A percentile compares a stretch with the other conserved stretches of the same genome.
These are phyloP conservation scores for Montipora efflorescens DNA, from an alignment of 64 coral and sea anemone genomes.

Conservation along the genomic window DNA sequence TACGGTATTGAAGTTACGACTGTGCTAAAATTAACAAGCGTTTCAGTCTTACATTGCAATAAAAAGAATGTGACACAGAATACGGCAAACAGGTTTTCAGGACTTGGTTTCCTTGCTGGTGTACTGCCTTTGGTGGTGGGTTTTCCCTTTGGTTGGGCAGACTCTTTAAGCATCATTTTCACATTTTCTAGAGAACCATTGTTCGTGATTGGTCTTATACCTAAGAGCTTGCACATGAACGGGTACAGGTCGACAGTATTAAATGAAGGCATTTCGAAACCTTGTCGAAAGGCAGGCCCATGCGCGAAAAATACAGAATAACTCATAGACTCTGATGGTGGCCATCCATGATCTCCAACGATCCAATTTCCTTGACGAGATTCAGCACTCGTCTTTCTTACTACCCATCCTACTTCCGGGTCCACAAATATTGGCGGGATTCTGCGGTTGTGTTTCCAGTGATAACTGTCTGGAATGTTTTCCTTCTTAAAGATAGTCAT, in stretches of 20 bases:
- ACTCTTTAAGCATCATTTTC: constrained; percentile 61
- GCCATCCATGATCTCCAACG: constrained; percentile 57
- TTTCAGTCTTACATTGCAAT: too few relatives aligned
- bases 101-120: background rate
- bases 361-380: constrained; percentile 51
- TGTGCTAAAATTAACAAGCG: too few relatives aligned
- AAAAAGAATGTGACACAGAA: background rate
- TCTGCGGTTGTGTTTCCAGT: constrained; percentile 68
- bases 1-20: too few relatives aligned
- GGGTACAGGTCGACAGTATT: constrained; percentile 67
- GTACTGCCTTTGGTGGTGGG: background rate
- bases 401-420: constrained; percentile 72
- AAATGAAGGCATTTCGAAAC: constrained; percentile 24
- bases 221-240: constrained; percentile 64
- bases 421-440: constrained; percentile 71
- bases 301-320: constrained; percentile 77
- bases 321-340: constrained; percentile 31
- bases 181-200: constrained; percentile 78
- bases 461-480: constrained; percentile 64
- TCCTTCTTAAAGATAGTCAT: constrained; percentile 65
- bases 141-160: background rate
- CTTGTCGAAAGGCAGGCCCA: constrained; percentile 64
- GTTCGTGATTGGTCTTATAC: constrained; percentile 16
- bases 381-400: background rate
- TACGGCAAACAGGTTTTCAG: background rate